Evolutionary conservation across 2,113 vertebrate species (phyloP).

Genomic region (Stomatorhinus ivindoensis): DNA sequence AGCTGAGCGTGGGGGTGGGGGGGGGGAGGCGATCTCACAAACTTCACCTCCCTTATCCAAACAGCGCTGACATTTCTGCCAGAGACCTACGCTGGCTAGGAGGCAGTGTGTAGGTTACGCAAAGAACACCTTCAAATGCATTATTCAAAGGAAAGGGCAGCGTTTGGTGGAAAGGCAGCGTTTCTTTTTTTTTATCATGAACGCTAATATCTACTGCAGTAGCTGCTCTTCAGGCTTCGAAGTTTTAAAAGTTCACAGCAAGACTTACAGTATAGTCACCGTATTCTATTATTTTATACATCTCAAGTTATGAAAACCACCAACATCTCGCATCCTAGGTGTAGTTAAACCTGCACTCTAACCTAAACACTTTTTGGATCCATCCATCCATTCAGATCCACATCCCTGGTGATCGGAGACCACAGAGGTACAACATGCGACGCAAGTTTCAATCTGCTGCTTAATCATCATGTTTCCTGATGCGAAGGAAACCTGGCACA

Average conservation of each 20-base stretch:
- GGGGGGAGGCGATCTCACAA: neutral
- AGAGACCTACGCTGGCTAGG: neutral
- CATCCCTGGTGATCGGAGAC: neutral
- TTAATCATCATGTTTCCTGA: neutral
- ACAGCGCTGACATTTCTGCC: conserved; percentile 7
- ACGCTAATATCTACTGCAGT: neutral
- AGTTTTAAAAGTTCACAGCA: neutral
- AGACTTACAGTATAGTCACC: neutral
- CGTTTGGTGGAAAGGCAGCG: neutral
- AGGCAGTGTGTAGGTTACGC: neutral
- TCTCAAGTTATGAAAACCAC: neutral
- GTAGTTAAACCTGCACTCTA: neutral
- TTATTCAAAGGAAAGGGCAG: conserved; percentile 11
- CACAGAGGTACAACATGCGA: neutral
- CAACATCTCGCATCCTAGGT: neutral
- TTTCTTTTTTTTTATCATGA: neutral
- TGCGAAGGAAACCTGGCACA: neutral
- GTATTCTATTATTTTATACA: neutral
- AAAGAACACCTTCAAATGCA: conserved; percentile 1
- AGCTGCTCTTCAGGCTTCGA: neutral
- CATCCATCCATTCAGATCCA: neutral
- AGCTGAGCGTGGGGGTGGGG: neutral
- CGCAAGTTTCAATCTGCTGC: neutral
- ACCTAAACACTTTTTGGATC: neutral
- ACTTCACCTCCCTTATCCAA: neutral